phyloP scores from a whole-genome alignment of 2,797 vertebrate genomes.

The Gorsachius magnificus region DNA sequence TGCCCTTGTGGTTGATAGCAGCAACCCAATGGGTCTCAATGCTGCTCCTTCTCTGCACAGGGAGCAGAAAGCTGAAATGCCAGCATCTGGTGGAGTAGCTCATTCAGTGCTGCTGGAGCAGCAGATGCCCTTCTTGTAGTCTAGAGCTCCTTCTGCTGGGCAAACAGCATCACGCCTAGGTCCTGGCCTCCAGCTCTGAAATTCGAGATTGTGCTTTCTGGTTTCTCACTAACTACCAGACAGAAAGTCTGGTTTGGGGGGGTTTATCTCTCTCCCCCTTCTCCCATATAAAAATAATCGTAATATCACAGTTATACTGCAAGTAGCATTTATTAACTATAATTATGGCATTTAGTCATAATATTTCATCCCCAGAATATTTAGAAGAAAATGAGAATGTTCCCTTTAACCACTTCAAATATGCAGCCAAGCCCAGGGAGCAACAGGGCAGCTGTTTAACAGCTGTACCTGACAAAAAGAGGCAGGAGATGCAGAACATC shows the following conservation, averaged over 20 bases:
- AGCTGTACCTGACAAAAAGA: neutral
- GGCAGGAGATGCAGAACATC: neutral
- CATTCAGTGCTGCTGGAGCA: fast-evolving
- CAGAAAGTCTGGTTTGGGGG: neutral
- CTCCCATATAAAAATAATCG: neutral
- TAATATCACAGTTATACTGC: neutral
- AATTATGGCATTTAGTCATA: neutral
- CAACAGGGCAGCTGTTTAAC: neutral
- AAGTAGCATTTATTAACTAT: neutral
- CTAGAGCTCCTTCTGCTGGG: slow-evolving; percentile 45
- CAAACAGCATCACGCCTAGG: neutral
- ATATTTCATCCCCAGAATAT: neutral
- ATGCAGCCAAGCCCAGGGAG: neutral
- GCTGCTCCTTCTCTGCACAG: neutral
- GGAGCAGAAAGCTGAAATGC: neutral
- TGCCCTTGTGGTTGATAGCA: fast-evolving
- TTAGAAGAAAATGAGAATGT: neutral
- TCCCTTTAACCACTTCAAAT: neutral
- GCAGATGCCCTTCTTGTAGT: neutral
- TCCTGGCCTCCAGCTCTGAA: neutral
- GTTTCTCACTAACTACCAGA: neutral
- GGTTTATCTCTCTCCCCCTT: neutral
- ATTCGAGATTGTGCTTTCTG: neutral
- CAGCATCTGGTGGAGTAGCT: neutral
- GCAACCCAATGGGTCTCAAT: neutral